phyloP scores from a whole-genome alignment of 2,797 vertebrate species.

The Gymnopithys bicolor region DNA sequence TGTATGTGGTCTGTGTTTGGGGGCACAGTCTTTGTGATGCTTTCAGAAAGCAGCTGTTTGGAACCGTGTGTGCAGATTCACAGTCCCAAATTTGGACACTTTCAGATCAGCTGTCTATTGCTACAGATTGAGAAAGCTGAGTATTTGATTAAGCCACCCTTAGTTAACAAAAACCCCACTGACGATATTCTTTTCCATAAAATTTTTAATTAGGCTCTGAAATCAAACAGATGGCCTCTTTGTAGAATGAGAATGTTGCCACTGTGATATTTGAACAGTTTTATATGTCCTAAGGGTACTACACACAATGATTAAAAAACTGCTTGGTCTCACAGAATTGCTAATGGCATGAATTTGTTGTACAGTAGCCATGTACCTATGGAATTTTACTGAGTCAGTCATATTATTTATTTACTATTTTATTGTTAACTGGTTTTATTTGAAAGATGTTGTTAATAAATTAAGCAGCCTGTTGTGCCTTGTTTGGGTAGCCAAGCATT shows the following conservation, averaged over 20 bases:
- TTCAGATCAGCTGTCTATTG: neutral
- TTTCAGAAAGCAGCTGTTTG: neutral
- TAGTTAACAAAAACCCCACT: neutral
- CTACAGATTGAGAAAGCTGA: neutral
- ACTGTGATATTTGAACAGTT: neutral
- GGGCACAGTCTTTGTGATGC: neutral
- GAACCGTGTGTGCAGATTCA: fast-evolving
- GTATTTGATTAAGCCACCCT: neutral
- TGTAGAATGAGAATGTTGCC: neutral
- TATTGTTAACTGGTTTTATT: neutral
- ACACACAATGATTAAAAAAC: neutral
- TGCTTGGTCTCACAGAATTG: neutral
- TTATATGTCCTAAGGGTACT: neutral
- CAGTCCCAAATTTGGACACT: neutral
- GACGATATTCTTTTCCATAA: neutral
- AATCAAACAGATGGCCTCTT: neutral
- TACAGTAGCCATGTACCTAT: neutral
- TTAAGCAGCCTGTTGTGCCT: neutral
- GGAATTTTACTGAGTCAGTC: neutral
- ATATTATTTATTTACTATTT: neutral
- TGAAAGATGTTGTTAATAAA: neutral
- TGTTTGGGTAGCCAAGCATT: neutral
- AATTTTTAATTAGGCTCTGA: neutral
- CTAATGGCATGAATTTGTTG: neutral
- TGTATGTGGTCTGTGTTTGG: neutral